phyloP scores from a whole-genome alignment of 2,888 invertebrate species.

The Polylopha cassiicola region DNA sequence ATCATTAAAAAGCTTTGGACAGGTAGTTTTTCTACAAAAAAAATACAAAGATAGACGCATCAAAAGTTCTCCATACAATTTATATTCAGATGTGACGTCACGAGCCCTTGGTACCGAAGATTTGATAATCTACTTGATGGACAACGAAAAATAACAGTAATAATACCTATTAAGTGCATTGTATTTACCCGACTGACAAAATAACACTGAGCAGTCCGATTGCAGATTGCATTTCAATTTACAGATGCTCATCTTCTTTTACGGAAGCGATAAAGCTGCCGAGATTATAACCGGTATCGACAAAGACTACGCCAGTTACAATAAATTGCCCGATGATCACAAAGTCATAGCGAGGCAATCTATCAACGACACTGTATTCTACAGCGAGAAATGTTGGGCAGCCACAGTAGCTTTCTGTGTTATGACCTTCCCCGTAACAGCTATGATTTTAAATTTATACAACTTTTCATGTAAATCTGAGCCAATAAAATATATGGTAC shows the following conservation, averaged over 20 bases:
- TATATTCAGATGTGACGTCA: too few species aligned
- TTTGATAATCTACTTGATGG: too few species aligned
- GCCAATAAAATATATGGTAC: constrained; percentile 45
- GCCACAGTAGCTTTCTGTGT: constrained; percentile 31
- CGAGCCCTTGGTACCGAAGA: too few species aligned
- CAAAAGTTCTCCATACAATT: too few species aligned
- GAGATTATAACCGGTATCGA: constrained; percentile 45
- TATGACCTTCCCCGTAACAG: constrained; percentile 41
- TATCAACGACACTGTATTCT: constrained; percentile 32
- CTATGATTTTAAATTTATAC: constrained; percentile 34
- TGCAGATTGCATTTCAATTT: constrained; percentile 2
- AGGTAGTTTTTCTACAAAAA: too few species aligned
- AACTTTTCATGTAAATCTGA: constrained; percentile 32
- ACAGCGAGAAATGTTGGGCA: constrained; percentile 43
- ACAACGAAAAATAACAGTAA: too few species aligned
- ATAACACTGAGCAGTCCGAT: too few species aligned
- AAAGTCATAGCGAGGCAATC: constrained; percentile 25
- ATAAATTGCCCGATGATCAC: constrained; percentile 28
- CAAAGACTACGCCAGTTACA: constrained; percentile 35
- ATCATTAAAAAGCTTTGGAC: too few species aligned
- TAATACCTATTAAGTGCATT: too few species aligned
- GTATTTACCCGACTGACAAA: too few species aligned
- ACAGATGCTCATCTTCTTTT: constrained; percentile 45
- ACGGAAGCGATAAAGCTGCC: constrained; percentile 33
- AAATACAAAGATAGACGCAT: too few species aligned